Evolutionary conservation across 2,888 invertebrate genomes (phyloP).

Genomic region (Scrobipalpa atriplicella): DNA sequence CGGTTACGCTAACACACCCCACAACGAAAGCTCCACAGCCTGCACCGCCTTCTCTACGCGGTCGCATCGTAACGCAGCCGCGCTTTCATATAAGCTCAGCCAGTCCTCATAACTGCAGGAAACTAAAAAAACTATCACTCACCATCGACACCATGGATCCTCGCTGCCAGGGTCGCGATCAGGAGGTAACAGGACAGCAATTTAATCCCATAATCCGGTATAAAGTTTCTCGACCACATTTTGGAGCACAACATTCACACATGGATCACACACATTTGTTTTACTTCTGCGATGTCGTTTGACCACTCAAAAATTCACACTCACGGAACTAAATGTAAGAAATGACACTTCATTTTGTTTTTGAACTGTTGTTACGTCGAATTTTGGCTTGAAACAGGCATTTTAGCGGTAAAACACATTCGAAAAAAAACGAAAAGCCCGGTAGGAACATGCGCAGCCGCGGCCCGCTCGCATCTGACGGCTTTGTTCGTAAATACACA

Average conservation of each 20-base stretch:
- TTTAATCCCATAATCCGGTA: constrained; percentile 87
- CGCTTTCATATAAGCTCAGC: constrained; percentile 79
- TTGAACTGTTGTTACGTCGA: constrained; percentile 73
- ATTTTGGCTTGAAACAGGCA: constrained; percentile 67
- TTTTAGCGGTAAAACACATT: constrained; percentile 81
- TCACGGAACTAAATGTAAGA: constrained; percentile 81
- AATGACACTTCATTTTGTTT: constrained; percentile 82
- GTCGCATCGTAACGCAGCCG: constrained; percentile 59
- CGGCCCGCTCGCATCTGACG: constrained; percentile 82
- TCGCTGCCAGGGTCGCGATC: constrained; percentile 71
- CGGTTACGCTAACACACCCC: constrained; percentile 50
- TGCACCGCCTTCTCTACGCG: constrained; percentile 54
- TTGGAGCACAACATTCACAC: constrained; percentile 84
- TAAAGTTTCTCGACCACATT: constrained; percentile 87
- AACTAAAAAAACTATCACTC: constrained; percentile 59
- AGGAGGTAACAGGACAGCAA: constrained; percentile 74
- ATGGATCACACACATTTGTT: constrained; percentile 83
- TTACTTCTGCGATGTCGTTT: constrained; percentile 76
- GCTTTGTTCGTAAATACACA: constrained; percentile 83
- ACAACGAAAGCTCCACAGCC: constrained; percentile 57
- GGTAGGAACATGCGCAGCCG: constrained; percentile 79
- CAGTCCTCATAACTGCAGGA: constrained; percentile 51
- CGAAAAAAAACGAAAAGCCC: constrained; percentile 65
- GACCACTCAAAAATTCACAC: constrained; percentile 73
- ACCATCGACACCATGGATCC: constrained; percentile 83